Conservation (phyloP, 2,113 vertebrate genomes). For the Saccopteryx leptura region DNA sequence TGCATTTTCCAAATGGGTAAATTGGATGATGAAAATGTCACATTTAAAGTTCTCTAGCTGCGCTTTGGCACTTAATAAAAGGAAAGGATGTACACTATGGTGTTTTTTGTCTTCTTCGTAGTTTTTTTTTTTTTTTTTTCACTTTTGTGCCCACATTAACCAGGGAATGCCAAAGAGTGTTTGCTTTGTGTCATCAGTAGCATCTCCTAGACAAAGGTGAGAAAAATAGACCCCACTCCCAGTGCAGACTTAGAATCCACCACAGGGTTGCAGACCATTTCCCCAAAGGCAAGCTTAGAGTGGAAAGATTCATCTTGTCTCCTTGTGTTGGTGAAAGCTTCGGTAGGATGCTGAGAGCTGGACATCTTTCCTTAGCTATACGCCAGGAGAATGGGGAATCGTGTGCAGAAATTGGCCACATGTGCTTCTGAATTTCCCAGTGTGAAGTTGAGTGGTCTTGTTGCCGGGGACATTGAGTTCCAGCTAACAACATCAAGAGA, state of each 20-base stretch:
- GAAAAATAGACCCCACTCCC: background rate
- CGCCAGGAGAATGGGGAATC: background rate
- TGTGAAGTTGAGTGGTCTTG: background rate
- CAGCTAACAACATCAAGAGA: background rate
- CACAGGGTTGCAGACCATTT: background rate
- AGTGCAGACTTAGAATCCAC: background rate
- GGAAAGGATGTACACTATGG: background rate
- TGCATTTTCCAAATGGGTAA: slow-evolving; percentile 2
- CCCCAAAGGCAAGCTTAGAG: background rate
- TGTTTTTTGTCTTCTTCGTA: background rate
- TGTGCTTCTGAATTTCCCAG: background rate
- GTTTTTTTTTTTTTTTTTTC: background rate
- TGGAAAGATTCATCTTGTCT: background rate
- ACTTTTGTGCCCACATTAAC: background rate
- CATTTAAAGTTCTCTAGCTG: slow-evolving; percentile 25
- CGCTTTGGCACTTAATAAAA: slow-evolving; percentile 22
- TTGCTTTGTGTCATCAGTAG: background rate
- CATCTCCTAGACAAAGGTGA: background rate
- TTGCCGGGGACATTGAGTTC: background rate
- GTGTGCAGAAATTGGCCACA: background rate
- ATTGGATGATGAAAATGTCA: slow-evolving; percentile 8
- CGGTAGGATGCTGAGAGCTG: background rate
- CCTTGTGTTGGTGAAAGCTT: background rate
- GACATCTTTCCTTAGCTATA: background rate
- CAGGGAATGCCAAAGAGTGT: background rate